Evolutionary conservation across 2,888 invertebrate genomes (phyloP).

Genomic region (Beris morrisii): DNA sequence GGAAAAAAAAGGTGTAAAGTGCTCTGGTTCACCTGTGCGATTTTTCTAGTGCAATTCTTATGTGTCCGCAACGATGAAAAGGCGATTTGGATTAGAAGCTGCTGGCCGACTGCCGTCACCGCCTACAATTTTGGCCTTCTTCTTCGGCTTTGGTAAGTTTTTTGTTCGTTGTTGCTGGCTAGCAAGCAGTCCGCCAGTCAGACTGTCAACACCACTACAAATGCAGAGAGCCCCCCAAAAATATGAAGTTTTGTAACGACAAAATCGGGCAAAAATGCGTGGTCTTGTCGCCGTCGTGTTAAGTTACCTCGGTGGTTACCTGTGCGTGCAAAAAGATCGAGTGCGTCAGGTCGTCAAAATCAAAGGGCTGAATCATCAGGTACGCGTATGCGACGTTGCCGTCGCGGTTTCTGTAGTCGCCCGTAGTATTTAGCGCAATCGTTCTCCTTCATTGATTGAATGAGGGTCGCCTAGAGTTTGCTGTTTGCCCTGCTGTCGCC

Average conservation of each 20-base stretch:
- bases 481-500: constrained; percentile 19
- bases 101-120: constrained; percentile 15
- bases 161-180: too few species aligned
- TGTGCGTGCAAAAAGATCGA: too few species aligned
- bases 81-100: constrained; percentile 25
- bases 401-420: not conserved
- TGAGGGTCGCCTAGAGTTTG: not conserved
- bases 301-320: too few species aligned
- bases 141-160: constrained; percentile 25
- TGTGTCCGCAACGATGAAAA: constrained; percentile 12
- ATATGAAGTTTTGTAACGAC: too few species aligned
- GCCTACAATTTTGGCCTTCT: constrained; percentile 23
- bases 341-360: too few species aligned
- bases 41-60: constrained; percentile 18
- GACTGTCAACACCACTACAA: too few species aligned
- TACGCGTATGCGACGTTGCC: not conserved
- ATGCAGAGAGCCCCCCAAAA: too few species aligned
- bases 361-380: too few species aligned
- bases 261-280: too few species aligned
- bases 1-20: constrained; percentile 17
- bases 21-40: constrained; percentile 12
- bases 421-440: not conserved
- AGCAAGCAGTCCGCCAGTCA: too few species aligned
- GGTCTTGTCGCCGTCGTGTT: too few species aligned
- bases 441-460: not conserved